phyloP scores from a whole-genome alignment of 35 echinoderm and acorn worm genomes.

The Hemicentrotus pulcherrimus region DNA sequence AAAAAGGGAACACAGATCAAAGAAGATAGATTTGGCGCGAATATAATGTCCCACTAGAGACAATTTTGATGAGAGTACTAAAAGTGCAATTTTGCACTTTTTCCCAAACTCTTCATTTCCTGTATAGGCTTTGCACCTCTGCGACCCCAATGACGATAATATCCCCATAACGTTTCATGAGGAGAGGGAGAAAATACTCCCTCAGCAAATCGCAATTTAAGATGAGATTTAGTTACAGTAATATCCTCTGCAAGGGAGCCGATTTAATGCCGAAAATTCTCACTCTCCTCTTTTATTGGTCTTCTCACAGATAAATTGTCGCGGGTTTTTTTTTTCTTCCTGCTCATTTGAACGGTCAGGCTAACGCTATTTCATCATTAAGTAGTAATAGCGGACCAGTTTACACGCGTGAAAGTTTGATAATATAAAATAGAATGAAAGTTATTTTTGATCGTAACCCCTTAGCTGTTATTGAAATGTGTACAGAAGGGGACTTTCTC shows the following conservation, averaged over 20 bases:
- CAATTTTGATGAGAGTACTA: not conserved
- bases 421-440: too few relatives aligned
- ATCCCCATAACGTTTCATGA: not conserved
- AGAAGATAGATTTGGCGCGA: not conserved
- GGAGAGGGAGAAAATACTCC: not conserved
- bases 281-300: slow-evolving; percentile 20
- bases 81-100: slow-evolving; percentile 33
- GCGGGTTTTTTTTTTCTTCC: not conserved
- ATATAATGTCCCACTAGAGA: not conserved
- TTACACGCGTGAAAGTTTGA: not conserved
- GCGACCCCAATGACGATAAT: not conserved
- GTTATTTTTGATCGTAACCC: too few relatives aligned
- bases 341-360: not conserved
- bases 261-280: not conserved
- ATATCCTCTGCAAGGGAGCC: slow-evolving; percentile 25
- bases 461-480: too few relatives aligned
- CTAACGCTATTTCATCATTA: not conserved
- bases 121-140: not conserved
- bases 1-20: not conserved
- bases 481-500: too few relatives aligned
- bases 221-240: slow-evolving; percentile 51
- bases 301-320: slow-evolving; percentile 20
- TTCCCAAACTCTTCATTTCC: slow-evolving; percentile 20
- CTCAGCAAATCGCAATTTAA: slow-evolving; percentile 44
- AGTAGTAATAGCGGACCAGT: not conserved